These are phyloP conservation scores for Drosophila cracens DNA, from an alignment of 2,888 invertebrate genomes.

Conservation along the genomic window DNA sequence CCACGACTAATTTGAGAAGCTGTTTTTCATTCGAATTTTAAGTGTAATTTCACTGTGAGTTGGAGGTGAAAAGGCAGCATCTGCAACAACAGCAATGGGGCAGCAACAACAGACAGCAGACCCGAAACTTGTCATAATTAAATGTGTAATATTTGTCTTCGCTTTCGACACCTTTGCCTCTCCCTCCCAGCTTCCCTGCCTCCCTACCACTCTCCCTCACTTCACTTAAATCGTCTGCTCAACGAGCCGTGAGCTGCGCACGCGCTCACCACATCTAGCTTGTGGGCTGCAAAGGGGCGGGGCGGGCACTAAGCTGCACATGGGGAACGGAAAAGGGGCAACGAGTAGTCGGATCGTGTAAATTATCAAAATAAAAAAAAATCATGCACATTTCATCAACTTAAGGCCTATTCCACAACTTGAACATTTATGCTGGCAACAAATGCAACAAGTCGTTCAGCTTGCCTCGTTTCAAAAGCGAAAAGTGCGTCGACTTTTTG, in stretches of 20 bases:
- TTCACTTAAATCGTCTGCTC: slow-evolving; percentile 25
- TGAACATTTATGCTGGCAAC: slow-evolving; percentile 11
- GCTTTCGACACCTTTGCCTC: slow-evolving; percentile 68
- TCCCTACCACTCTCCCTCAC: slow-evolving; percentile 1
- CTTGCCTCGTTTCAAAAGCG: slow-evolving; percentile 66
- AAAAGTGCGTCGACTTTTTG: slow-evolving; percentile 64
- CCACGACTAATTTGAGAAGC: slow-evolving; percentile 41
- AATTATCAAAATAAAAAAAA: slow-evolving; percentile 57
- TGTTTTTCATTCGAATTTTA: slow-evolving; percentile 30
- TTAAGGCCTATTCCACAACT: slow-evolving; percentile 27
- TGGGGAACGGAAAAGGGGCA: neutral
- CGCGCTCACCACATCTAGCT: slow-evolving; percentile 34
- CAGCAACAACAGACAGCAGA: slow-evolving; percentile 1
- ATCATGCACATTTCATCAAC: slow-evolving; percentile 72
- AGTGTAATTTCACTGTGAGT: slow-evolving; percentile 40
- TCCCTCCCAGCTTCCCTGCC: slow-evolving; percentile 1
- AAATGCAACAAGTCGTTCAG: slow-evolving; percentile 59
- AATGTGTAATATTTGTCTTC: slow-evolving; percentile 74
- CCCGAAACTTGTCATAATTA: slow-evolving; percentile 71
- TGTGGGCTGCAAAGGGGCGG: neutral
- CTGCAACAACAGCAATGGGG: slow-evolving; percentile 17
- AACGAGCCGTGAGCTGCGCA: slow-evolving; percentile 58
- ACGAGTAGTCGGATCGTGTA: slow-evolving; percentile 46
- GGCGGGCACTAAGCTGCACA: neutral
- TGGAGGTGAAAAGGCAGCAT: slow-evolving; percentile 35